A percentile compares a stretch with the other conserved stretches of the same genome.
These are phyloP conservation scores for Leuctra nigra DNA, from an alignment of 2,888 invertebrate species.

Conservation along the genomic window DNA sequence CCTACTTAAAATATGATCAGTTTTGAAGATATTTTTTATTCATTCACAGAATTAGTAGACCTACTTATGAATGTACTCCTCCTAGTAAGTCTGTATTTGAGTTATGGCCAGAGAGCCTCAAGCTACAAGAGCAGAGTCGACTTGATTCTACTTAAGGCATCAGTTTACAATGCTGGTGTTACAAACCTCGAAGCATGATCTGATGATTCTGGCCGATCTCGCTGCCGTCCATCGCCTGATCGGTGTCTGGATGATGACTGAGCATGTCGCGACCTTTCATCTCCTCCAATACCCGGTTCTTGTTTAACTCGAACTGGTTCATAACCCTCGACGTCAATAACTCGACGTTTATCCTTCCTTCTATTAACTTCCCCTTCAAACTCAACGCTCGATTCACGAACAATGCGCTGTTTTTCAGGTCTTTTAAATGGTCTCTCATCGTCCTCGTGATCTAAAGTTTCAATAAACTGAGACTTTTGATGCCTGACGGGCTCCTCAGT, in stretches of 20 bases:
- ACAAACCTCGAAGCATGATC: background rate
- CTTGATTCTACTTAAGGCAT: background rate
- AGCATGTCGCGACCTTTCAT: slow-evolving; percentile 8
- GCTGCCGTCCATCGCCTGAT: background rate
- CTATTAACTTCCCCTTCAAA: background rate
- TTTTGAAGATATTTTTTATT: too few relatives aligned
- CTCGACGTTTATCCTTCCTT: too few relatives aligned
- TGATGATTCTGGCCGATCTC: slow-evolving; percentile 2
- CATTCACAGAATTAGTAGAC: too few relatives aligned
- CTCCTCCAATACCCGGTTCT: slow-evolving; percentile 3
- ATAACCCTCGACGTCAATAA: too few relatives aligned
- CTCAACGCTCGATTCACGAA: slow-evolving; percentile 1
- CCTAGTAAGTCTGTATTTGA: too few relatives aligned
- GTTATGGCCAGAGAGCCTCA: too few relatives aligned
- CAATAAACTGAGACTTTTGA: background rate
- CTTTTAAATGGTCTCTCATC: background rate
- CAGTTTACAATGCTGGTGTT: background rate
- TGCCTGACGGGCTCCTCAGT: background rate
- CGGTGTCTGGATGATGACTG: slow-evolving; percentile 5
- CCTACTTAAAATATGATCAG: too few relatives aligned
- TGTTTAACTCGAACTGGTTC: slow-evolving; percentile 19
- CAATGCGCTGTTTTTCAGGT: slow-evolving; percentile 1
- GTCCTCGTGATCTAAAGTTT: background rate
- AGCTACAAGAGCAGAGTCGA: background rate
- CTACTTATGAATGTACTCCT: too few relatives aligned